phyloP scores from a whole-genome alignment of 2,888 invertebrate species.

The Zaprionus lineosus region DNA sequence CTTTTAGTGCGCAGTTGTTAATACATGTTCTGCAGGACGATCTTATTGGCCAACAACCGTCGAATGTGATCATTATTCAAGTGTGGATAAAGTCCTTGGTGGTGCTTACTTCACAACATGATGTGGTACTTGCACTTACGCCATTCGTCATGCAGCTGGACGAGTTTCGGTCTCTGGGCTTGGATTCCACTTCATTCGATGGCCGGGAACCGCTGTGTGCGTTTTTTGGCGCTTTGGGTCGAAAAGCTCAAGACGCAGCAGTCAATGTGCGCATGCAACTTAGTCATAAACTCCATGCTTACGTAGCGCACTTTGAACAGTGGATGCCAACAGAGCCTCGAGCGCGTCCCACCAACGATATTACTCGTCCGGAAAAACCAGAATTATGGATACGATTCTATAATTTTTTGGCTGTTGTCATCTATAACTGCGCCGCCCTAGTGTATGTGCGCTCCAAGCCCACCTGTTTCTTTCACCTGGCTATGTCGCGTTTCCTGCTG shows the following conservation, averaged over 20 bases:
- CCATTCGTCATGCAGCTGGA: conserved; percentile 64
- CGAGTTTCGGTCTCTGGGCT: conserved; percentile 72
- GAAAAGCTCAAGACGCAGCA: conserved; percentile 47
- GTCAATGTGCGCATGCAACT: conserved; percentile 67
- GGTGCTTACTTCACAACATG: conserved; percentile 77
- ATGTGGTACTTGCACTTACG: conserved; percentile 73
- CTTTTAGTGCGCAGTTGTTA: conserved; percentile 73
- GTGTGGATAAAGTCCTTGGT: conserved; percentile 81
- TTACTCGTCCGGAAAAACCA: conserved; percentile 61
- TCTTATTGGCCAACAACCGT: conserved; percentile 18
- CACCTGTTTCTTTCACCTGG: conserved; percentile 84
- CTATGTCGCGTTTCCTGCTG: conserved; percentile 84
- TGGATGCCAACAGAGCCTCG: conserved; percentile 72
- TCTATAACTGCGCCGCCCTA: conserved; percentile 81
- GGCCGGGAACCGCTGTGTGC: conserved; percentile 81
- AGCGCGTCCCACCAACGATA: not conserved
- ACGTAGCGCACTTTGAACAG: conserved; percentile 79
- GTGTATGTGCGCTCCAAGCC: conserved; percentile 80
- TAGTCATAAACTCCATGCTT: conserved; percentile 79
- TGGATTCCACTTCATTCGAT: conserved; percentile 56
- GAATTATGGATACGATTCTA: conserved; percentile 80
- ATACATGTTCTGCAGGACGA: conserved; percentile 56
- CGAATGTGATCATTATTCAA: conserved; percentile 70
- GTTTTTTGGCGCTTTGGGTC: conserved; percentile 80
- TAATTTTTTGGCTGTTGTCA: conserved; percentile 81